phyloP scores from a whole-genome alignment of 2,113 vertebrate genomes.

The Brachionichthys hirsutus region DNA sequence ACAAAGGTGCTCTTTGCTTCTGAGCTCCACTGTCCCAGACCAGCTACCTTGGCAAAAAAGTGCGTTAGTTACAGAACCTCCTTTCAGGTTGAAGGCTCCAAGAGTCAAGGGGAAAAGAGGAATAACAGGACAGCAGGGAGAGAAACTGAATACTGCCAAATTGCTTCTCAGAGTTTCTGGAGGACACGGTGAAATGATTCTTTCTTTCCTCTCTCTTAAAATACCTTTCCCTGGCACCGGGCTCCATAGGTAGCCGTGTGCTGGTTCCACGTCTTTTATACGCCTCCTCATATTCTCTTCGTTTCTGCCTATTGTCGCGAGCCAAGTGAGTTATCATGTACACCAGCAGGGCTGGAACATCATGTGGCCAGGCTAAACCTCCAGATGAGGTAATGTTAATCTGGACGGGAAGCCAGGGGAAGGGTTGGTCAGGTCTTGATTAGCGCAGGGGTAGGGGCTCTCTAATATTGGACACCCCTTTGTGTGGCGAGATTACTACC shows the following conservation, averaged over 20 bases:
- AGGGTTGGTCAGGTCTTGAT: slow-evolving; percentile 66
- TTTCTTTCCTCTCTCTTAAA: slow-evolving; percentile 65
- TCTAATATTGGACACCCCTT: slow-evolving; percentile 69
- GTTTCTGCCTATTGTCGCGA: slow-evolving; percentile 40
- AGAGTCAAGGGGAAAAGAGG: slow-evolving; percentile 63
- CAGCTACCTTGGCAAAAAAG: slow-evolving; percentile 68
- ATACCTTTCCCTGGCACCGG: slow-evolving; percentile 68
- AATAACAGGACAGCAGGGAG: slow-evolving; percentile 69
- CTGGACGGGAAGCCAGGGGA: slow-evolving; percentile 46
- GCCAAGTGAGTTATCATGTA: slow-evolving; percentile 70
- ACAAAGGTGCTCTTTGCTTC: slow-evolving; percentile 60
- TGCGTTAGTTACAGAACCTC: slow-evolving; percentile 73
- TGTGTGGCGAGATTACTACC: slow-evolving; percentile 72
- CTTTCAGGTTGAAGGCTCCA: slow-evolving; percentile 62
- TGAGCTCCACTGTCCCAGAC: slow-evolving; percentile 62
- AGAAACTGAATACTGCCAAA: slow-evolving; percentile 68
- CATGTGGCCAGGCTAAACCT: slow-evolving; percentile 61
- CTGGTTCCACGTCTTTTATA: slow-evolving; percentile 56
- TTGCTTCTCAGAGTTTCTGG: slow-evolving; percentile 70
- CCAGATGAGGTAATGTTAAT: slow-evolving; percentile 69
- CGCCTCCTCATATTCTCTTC: slow-evolving; percentile 46
- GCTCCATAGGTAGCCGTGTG: slow-evolving; percentile 55
- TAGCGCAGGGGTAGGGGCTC: slow-evolving; percentile 68
- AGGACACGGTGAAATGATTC: slow-evolving; percentile 69
- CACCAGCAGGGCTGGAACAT: slow-evolving; percentile 41